These are phyloP conservation scores for Lepidochrysops patricia DNA, from an alignment of 2,888 invertebrate genomes.

Conservation along the genomic window DNA sequence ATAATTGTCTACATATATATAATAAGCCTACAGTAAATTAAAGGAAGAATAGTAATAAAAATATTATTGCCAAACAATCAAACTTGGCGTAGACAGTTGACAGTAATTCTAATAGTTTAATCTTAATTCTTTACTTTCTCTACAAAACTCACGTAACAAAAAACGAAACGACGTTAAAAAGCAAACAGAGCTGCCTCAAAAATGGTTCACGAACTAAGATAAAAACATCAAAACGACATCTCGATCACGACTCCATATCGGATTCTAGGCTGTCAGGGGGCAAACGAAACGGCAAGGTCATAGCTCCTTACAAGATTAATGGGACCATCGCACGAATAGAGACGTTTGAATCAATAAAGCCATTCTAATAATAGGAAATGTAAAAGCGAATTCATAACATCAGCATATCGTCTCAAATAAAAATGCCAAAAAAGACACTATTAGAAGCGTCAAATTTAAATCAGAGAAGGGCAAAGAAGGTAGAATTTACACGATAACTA, in stretches of 20 bases:
- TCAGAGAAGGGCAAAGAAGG: too few species aligned
- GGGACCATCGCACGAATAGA: constrained; percentile 13
- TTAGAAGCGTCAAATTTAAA: too few species aligned
- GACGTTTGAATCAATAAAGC: constrained; percentile 1
- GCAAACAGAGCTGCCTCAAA: constrained; percentile 20
- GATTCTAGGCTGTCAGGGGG: constrained; percentile 42
- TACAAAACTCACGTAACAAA: constrained; percentile 12
- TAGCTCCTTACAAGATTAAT: constrained; percentile 36
- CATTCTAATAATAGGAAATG: background rate
- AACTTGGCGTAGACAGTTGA: too few species aligned
- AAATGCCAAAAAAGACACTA: background rate
- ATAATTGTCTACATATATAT: too few species aligned
- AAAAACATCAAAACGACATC: constrained; percentile 52
- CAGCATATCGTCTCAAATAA: background rate
- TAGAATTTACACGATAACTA: too few species aligned
- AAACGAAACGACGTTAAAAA: constrained; percentile 17
- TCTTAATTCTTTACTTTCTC: too few species aligned
- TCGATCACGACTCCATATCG: constrained; percentile 50
- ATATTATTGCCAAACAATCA: too few species aligned
- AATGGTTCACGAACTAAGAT: constrained; percentile 29
- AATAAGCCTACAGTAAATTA: background rate
- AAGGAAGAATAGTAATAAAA: background rate
- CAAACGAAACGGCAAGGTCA: constrained; percentile 43
- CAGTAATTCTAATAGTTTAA: too few species aligned
- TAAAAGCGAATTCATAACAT: background rate